Percentiles rank a stretch among this genome's conserved stretches.
Evolutionary conservation across 2,113 vertebrate species (phyloP).

Genomic region (Varanus komodoensis): DNA sequence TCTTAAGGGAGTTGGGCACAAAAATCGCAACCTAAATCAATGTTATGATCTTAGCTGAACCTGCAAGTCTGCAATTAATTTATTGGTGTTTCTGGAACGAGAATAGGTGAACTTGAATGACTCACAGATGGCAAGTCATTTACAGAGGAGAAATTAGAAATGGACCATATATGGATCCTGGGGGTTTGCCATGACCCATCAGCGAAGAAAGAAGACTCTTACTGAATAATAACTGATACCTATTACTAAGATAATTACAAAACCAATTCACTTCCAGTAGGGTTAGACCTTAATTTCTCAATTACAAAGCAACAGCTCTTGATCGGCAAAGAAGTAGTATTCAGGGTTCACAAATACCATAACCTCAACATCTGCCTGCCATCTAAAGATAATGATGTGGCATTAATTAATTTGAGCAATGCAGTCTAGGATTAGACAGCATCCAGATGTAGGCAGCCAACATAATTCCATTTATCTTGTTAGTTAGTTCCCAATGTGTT

Average conservation of each 20-base stretch:
- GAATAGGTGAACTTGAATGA: conserved; percentile 61
- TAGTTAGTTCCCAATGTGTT: conserved; percentile 53
- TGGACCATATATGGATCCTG: conserved; percentile 58
- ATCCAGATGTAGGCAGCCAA: conserved; percentile 67
- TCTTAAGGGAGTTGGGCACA: not conserved
- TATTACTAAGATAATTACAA: conserved; percentile 84
- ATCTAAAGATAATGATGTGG: conserved; percentile 76
- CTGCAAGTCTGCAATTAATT: conserved; percentile 52
- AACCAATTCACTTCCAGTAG: conserved; percentile 74
- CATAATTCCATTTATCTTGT: conserved; percentile 55
- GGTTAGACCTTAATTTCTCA: conserved; percentile 73
- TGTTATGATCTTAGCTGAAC: conserved; percentile 36
- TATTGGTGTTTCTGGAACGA: conserved; percentile 56
- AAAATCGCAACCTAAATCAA: conserved; percentile 15
- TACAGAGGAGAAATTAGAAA: conserved; percentile 73
- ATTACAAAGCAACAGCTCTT: conserved; percentile 71
- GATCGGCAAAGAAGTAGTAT: conserved; percentile 65
- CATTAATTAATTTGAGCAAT: conserved; percentile 78
- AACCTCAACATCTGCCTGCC: conserved; percentile 79
- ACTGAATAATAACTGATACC: conserved; percentile 80
- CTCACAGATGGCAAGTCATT: conserved; percentile 75
- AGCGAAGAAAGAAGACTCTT: conserved; percentile 69
- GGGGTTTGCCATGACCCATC: conserved; percentile 71
- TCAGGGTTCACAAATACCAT: conserved; percentile 72
- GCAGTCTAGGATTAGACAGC: conserved; percentile 57